These are phyloP conservation scores for Sialis fuliginosa DNA, from an alignment of 2,888 invertebrate species.

Conservation along the genomic window DNA sequence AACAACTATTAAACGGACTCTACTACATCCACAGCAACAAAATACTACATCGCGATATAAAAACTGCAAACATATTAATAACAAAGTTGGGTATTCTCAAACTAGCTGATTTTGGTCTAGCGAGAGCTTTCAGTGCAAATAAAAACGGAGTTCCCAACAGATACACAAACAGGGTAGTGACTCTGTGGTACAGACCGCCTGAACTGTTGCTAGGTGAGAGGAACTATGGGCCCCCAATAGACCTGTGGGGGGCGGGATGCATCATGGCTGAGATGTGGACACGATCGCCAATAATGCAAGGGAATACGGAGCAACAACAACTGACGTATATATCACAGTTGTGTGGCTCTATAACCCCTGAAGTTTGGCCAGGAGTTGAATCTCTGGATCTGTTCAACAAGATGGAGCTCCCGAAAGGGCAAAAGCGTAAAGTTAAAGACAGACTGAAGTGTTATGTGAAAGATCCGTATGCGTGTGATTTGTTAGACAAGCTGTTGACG, in stretches of 20 bases:
- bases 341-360: slow-evolving; percentile 88
- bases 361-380: slow-evolving; percentile 89
- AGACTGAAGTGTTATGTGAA: slow-evolving; percentile 77
- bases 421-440: slow-evolving; percentile 73
- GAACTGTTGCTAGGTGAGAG: slow-evolving; percentile 62
- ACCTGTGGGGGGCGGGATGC: slow-evolving; percentile 95
- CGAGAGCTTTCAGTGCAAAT: slow-evolving; percentile 78
- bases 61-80: slow-evolving; percentile 95
- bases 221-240: slow-evolving; percentile 93
- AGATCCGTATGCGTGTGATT: slow-evolving; percentile 80
- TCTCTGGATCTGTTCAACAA: slow-evolving; percentile 72
- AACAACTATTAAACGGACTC: slow-evolving; percentile 70
- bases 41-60: slow-evolving; percentile 93
- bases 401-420: slow-evolving; percentile 73
- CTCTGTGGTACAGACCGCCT: slow-evolving; percentile 81
- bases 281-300: slow-evolving; percentile 83
- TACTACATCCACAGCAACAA: slow-evolving; percentile 96
- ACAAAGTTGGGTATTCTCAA: slow-evolving; percentile 90
- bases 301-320: slow-evolving; percentile 93
- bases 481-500: slow-evolving; percentile 79
- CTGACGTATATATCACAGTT: slow-evolving; percentile 85
- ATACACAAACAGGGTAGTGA: slow-evolving; percentile 97
- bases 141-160: slow-evolving; percentile 73
- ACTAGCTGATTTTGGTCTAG: slow-evolving; percentile 93
- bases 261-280: slow-evolving; percentile 99